Evolutionary conservation across 2,797 vertebrate genomes (phyloP).

Genomic region (Vireo griseus): DNA sequence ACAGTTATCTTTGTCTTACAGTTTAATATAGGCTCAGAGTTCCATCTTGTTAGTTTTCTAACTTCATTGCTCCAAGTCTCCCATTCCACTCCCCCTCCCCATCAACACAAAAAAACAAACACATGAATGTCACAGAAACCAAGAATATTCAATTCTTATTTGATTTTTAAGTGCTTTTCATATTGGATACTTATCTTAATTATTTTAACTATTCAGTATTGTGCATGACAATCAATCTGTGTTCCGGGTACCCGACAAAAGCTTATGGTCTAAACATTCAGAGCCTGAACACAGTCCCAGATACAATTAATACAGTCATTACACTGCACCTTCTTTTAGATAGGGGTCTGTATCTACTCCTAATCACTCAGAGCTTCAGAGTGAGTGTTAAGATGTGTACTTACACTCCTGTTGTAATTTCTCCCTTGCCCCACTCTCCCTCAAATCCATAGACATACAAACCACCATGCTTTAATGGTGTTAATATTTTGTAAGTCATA

Average conservation of each 20-base stretch:
- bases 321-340: background rate
- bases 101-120: background rate
- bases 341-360: background rate
- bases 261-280: background rate
- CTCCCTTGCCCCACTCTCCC: background rate
- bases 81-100: background rate
- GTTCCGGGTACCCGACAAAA: background rate
- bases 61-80: background rate
- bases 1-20: background rate
- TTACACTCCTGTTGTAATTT: background rate
- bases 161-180: background rate
- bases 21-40: background rate
- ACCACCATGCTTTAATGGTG: accelerated
- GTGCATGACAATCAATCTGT: accelerated
- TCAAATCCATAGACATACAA: background rate
- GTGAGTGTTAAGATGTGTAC: accelerated
- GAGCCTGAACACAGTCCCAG: background rate
- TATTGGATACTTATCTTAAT: background rate
- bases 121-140: background rate
- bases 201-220: background rate
- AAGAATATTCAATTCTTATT: background rate
- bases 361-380: background rate
- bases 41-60: background rate
- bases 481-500: background rate
- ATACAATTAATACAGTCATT: background rate